These are phyloP conservation scores for Harpagoxenus sublaevis DNA, from an alignment of 2,888 invertebrate genomes.

Conservation along the genomic window DNA sequence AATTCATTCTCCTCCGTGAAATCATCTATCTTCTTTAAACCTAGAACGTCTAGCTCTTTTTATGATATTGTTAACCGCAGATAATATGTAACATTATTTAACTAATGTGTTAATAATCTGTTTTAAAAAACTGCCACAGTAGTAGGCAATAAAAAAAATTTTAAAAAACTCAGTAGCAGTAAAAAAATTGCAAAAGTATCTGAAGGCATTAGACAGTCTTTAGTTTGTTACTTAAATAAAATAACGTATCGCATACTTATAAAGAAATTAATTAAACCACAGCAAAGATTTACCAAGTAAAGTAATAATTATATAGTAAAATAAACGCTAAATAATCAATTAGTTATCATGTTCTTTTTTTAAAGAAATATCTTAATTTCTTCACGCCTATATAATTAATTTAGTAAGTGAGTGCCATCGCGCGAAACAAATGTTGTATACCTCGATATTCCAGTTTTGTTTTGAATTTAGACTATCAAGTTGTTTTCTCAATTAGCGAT, in stretches of 20 bases:
- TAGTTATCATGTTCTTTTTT: not conserved
- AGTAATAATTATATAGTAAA: not conserved
- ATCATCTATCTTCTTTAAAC: not conserved
- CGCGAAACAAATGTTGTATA: conserved; percentile 10
- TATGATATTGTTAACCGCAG: not conserved
- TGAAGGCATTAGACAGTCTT: not conserved
- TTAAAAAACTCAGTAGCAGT: too few species aligned
- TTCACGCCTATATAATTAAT: not conserved
- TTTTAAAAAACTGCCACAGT: not conserved
- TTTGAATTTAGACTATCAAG: conserved; percentile 12
- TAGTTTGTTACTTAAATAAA: not conserved
- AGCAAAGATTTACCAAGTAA: not conserved
- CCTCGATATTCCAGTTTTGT: not conserved
- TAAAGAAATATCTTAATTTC: not conserved
- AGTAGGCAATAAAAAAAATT: too few species aligned
- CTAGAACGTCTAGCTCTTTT: not conserved
- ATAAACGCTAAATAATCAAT: not conserved
- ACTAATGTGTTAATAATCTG: not conserved
- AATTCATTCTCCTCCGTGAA: not conserved
- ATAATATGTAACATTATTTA: not conserved
- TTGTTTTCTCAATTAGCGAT: conserved; percentile 65
- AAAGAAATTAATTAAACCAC: conserved; percentile 4
- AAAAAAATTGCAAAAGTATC: not conserved
- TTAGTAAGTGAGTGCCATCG: not conserved
- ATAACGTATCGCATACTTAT: not conserved